Evolutionary conservation across 1,140 invertebrate species (phyloP).

Genomic region (Dendroctonus ponderosae): DNA sequence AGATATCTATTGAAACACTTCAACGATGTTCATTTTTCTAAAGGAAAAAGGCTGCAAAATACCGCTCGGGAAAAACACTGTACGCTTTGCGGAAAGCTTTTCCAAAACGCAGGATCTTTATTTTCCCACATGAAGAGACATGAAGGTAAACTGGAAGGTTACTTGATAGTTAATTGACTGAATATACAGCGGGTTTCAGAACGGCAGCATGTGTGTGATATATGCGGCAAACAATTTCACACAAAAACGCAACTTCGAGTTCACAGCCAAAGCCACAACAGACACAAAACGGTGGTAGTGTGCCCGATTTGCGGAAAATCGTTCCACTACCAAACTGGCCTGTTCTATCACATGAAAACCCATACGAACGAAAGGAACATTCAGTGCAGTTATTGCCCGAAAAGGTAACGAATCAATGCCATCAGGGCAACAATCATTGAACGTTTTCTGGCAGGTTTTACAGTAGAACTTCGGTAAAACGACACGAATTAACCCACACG

Average conservation of each 20-base stretch:
- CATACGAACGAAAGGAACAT: slow-evolving; percentile 43
- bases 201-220: slow-evolving; percentile 11
- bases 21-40: slow-evolving; percentile 5
- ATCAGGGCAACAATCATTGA: neutral
- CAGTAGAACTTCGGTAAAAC: slow-evolving; percentile 57
- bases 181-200: no score
- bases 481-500: slow-evolving; percentile 71
- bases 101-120: slow-evolving; percentile 1
- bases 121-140: slow-evolving; percentile 27
- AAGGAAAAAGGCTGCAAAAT: no score
- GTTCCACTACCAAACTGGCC: slow-evolving; percentile 35
- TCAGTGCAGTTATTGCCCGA: slow-evolving; percentile 43
- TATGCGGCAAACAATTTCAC: slow-evolving; percentile 33
- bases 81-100: slow-evolving; percentile 16
- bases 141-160: slow-evolving; percentile 4
- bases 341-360: slow-evolving; percentile 40
- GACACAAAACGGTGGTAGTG: slow-evolving; percentile 19
- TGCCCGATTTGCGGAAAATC: slow-evolving; percentile 40
- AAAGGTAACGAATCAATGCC: slow-evolving; percentile 28
- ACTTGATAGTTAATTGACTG: no score
- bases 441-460: slow-evolving; percentile 14
- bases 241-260: slow-evolving; percentile 9
- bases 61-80: no score
- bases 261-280: slow-evolving; percentile 32
- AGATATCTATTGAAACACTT: slow-evolving; percentile 11